Percentiles rank a stretch among this genome's conserved stretches.
Conservation (phyloP, 2,113 vertebrate genomes). For the Bettongia penicillata region DNA sequence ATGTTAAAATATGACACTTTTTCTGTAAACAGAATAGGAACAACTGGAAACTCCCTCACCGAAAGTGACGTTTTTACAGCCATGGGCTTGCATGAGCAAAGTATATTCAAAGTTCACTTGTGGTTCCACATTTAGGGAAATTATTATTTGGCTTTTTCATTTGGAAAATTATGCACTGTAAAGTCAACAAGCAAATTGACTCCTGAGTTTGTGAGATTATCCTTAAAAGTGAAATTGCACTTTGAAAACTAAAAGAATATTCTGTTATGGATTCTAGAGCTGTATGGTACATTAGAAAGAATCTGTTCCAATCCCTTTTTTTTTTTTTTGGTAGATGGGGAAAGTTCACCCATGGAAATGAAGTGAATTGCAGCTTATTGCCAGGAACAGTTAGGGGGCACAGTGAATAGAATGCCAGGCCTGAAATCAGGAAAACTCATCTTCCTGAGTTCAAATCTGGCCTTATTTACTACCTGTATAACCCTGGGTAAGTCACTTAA, state of each 20-base stretch:
- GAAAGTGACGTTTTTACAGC: conserved; percentile 30
- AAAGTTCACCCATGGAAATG: not conserved
- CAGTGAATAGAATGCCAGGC: not conserved
- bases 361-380: not conserved
- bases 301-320: not conserved
- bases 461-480: not conserved
- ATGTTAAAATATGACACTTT: conserved; percentile 64
- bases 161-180: conserved; percentile 42
- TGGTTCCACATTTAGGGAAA: conserved; percentile 22
- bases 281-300: not conserved
- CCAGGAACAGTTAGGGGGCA: not conserved
- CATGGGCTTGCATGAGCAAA: conserved; percentile 46
- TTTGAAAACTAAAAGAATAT: conserved; percentile 5
- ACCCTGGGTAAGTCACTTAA: not conserved
- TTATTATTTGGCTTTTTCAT: conserved; percentile 46
- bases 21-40: conserved; percentile 69
- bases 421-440: not conserved
- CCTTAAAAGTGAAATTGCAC: not conserved
- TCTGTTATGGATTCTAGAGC: not conserved
- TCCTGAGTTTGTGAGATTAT: conserved; percentile 14
- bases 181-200: not conserved
- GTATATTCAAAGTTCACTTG: conserved; percentile 23
- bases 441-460: not conserved
- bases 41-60: conserved; percentile 68
- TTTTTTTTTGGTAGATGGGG: not conserved